Base-by-base conservation (phyloP, 2,888 invertebrate genomes). In the Protula sp. region DNA sequence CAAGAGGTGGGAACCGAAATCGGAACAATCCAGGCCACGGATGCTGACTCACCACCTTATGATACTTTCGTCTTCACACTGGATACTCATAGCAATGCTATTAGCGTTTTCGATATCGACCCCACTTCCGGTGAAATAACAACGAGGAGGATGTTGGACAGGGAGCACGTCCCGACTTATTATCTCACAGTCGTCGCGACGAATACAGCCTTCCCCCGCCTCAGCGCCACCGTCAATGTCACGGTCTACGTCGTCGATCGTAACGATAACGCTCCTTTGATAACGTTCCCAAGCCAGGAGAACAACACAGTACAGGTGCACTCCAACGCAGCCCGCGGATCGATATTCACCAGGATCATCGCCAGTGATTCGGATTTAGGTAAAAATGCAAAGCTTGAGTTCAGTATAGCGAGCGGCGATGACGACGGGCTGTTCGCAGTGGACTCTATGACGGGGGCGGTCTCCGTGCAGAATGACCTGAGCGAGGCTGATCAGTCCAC, bases 291-390 rank as follows among this genome's bases (percentile, higher is more conserved):
- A 19, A 54, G 50, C 27, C 52, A 26, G 3, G 31, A 29, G 3
- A 60, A 60, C 50, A 45, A 55, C 50, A 55, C 63, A 29, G 29
- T 65, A 45, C 54, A 57, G 24, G 28, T 65, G 51, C 24, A 19
- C 5, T 19, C 14, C 4, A 9, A 50, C 24, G 50, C 50, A 19
- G 19, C 24, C 5, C 14, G 24, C 14, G 50, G 50, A 24, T 50
- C 57, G 30, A 47, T 55, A n/a, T 54, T 65, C 27, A 38, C 61
- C 19, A 28, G 50, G n/a, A 47, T 66, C 38, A 50, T 55, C n/a
- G 67, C 67, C 5, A 52, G 47, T 3, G 67, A 67, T 29, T 60
- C 61, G 2, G 67, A 67, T 38, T 45, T 55, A 22, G 63, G 61
- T 4, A 59, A 62, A 3, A 67, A 67, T 45, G 62, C 59, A n/a